A percentile compares a stretch with the other conserved stretches of the same genome.
Conservation (phyloP, 2,888 invertebrate genomes). For the Mesochorus sp. region DNA sequence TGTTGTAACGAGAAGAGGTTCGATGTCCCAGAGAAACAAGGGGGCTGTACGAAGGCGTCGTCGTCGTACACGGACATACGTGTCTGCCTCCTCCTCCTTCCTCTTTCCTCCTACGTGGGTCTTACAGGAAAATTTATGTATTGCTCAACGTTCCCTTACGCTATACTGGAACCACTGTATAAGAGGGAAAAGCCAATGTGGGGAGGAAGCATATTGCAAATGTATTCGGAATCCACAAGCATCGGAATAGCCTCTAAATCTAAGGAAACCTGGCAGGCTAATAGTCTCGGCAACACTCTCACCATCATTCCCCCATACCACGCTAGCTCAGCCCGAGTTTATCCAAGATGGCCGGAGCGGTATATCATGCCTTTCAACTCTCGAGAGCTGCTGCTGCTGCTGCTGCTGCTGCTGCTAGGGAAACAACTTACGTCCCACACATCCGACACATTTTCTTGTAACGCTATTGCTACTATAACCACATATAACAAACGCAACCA, state of each 20-base stretch:
- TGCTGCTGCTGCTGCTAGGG: slow-evolving; percentile 38
- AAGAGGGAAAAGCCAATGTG: slow-evolving; percentile 34
- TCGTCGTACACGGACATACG: slow-evolving; percentile 40
- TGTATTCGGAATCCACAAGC: slow-evolving; percentile 67
- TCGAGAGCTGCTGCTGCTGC: slow-evolving; percentile 38
- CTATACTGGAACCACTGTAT: slow-evolving; percentile 7
- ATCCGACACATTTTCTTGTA: background rate
- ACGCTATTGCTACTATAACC: background rate
- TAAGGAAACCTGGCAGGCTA: slow-evolving; percentile 67
- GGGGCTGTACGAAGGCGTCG: background rate
- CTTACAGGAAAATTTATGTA: slow-evolving; percentile 59
- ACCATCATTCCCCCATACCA: slow-evolving; percentile 2
- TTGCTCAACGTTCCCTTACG: slow-evolving; percentile 30
- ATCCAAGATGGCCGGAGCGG: slow-evolving; percentile 65
- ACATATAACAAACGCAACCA: background rate
- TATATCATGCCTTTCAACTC: slow-evolving; percentile 63
- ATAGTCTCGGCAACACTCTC: slow-evolving; percentile 66
- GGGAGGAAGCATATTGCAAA: slow-evolving; percentile 61
- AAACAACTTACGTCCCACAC: slow-evolving; percentile 50
- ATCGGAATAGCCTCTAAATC: slow-evolving; percentile 69
- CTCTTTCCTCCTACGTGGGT: no score
- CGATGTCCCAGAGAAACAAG: slow-evolving; percentile 21
- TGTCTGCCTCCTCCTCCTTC: no score
- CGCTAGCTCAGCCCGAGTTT: slow-evolving; percentile 52
- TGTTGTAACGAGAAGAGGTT: background rate